Evolutionary conservation across 2,888 invertebrate genomes (phyloP), one percentile per base, ranked within the genome.

Genomic region (Uloborus plumipes): DNA sequence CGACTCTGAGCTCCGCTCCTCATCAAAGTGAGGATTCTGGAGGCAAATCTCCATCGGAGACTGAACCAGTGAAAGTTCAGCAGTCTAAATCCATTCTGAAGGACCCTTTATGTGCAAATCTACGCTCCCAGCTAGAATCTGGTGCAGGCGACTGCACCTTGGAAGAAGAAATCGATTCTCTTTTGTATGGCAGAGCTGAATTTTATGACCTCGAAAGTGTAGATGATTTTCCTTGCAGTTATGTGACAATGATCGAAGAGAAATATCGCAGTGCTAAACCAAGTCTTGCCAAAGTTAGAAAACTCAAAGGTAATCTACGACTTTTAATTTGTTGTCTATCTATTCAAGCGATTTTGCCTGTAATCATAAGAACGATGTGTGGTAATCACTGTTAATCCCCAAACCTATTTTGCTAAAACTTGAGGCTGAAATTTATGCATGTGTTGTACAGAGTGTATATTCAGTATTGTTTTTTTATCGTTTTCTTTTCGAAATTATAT

Each of bases 101-200:
- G 75, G 86, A 86, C 51, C 86, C 86, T 9, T 70, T 86, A 22
- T 86, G 86, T 80, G 86, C 85, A 16, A 86, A 84, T 49, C 66
- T 86, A n/a, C 70, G 86, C 39, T 83, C 86, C 16, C 82, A 85
- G 62, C 61, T 86, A 18, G 85, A 85, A 50, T 67, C 82, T 49
- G 84, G 81, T 47, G 47, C 78, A 11, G 31, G 47, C n/a, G 85
- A 85, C 58, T 82, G 79, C 13, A 78, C 85, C 11, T 78, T 87
- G 16, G 87, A 88, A 73, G 87, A 86, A 62, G 88, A 88, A 59
- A 87, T 88, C 50, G 88, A 87, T 77, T 85, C 86, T 0, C 85
- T 88, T 26, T 82, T 88, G n/a, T 87, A 87, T 73, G 88, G 87
- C 13, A 77, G 85, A n/a, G 85, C 86, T 1, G 85, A 86, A 55